Base-by-base conservation (phyloP, 2,888 invertebrate genomes). In the Pseudococcus viburni region DNA sequence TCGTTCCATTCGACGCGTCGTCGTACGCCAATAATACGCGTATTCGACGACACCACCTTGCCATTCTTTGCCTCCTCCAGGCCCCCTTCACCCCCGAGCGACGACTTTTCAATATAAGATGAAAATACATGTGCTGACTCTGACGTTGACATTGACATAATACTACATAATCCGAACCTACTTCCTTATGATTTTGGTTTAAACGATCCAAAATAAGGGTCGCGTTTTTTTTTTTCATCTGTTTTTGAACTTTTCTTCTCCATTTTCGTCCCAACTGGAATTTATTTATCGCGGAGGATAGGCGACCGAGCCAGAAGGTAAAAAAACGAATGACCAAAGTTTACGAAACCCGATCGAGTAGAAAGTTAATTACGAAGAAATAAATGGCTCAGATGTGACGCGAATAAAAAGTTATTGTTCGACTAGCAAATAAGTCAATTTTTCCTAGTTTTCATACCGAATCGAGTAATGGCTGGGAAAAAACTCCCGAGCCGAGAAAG, bases 351-450 rank as follows among this genome's bases (percentile, higher is more conserved):
- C 73, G 73, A 73, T 73, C 73, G 73, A 73, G 39, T 17, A 19
- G 33, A 33, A 73, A 73, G 73, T 26, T 73, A 33, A 73, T 73
- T 73, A 33, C 73, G 73, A 33, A 73, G 17, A 73, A 73, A 73
- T 73, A 33, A 33, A 73, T 73, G 33, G 73, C 73, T 73, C 33
- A 39, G 73, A 73, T 73, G 73, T 73, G 73, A 73, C 73, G 15
- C 17, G 73, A 73, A 73, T 73, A 73, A 73, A 33, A 33, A 33
- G 33, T 73, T 73, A 73, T 33, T 33, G 33, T 33, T 73, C 17
- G 33, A 33, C 17, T 33, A 17, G 17, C 33, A 33, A 73, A 73
- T 33, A 73, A 73, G 73, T 73, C 39, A 73, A 73, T 73, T 73
- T n/a, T n/a, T 73, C 15, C 0, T 73, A 73, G 73, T 33, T 73